A percentile compares a stretch with the other conserved stretches of the same genome.
These are phyloP conservation scores for Lethocerus indicus DNA, from an alignment of 1,140 invertebrate genomes.

Conservation along the genomic window DNA sequence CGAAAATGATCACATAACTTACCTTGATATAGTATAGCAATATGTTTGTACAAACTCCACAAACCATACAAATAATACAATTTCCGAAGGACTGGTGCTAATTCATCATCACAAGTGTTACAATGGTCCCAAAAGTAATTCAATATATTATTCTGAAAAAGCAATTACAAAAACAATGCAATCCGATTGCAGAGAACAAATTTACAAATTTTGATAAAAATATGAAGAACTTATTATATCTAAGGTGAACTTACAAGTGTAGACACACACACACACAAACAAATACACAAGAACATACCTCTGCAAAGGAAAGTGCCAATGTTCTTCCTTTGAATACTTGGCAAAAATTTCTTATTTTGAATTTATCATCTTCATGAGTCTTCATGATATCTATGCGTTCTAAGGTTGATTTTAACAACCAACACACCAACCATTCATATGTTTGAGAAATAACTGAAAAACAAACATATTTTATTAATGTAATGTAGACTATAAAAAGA, in stretches of 20 bases:
- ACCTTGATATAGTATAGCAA: slow-evolving; percentile 27
- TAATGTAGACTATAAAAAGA: neutral
- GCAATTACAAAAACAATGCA: neutral
- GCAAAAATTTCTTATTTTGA: slow-evolving; percentile 54
- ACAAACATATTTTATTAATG: slow-evolving; percentile 11
- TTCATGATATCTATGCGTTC: slow-evolving; percentile 36
- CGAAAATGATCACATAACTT: too few species aligned
- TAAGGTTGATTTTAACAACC: slow-evolving; percentile 50
- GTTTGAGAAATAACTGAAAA: slow-evolving; percentile 48
- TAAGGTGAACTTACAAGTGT: neutral
- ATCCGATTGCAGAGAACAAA: neutral
- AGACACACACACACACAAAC: neutral
- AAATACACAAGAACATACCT: slow-evolving; percentile 27
- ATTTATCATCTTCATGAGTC: slow-evolving; percentile 38
- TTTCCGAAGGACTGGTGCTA: slow-evolving; percentile 36
- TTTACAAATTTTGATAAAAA: neutral
- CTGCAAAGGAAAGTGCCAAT: slow-evolving; percentile 57
- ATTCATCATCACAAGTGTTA: slow-evolving; percentile 22
- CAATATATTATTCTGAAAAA: slow-evolving; percentile 40
- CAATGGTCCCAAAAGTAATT: slow-evolving; percentile 35
- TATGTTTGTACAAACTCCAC: slow-evolving; percentile 36
- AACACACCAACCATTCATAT: slow-evolving; percentile 70
- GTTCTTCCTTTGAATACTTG: slow-evolving; percentile 64
- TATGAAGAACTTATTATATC: neutral
- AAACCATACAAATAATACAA: slow-evolving; percentile 48